Evolutionary conservation across 1,140 invertebrate species (phyloP).

Genomic region (Frieseomelitta varia): DNA sequence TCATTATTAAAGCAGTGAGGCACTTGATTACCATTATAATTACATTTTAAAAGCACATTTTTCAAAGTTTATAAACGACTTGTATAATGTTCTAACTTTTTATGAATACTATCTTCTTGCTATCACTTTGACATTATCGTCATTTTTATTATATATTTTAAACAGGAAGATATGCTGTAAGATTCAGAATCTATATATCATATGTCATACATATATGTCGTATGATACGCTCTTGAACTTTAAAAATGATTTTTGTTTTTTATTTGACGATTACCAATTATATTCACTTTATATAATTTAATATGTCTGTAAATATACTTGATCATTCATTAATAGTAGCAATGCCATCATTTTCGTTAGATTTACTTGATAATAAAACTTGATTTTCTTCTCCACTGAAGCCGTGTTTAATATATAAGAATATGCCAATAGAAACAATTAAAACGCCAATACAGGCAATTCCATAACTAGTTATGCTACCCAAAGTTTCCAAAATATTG

Average conservation of each 20-base stretch:
- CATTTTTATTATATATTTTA: neutral
- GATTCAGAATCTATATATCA: neutral
- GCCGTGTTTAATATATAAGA: conserved; percentile 68
- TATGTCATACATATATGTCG: neutral
- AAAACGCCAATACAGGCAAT: conserved; percentile 82
- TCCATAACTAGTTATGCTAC: conserved; percentile 81
- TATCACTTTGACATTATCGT: neutral
- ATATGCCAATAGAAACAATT: conserved; percentile 78
- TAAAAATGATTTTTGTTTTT: neutral
- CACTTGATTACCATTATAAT: conserved; percentile 45
- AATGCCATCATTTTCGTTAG: conserved; percentile 38
- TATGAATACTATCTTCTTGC: neutral
- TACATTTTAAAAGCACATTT: conserved; percentile 1
- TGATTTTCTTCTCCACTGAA: conserved; percentile 66
- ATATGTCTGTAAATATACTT: neutral
- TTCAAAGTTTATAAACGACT: conserved; percentile 16
- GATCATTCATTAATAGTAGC: neutral
- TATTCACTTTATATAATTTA: neutral
- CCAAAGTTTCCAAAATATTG: conserved; percentile 80
- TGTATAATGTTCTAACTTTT: neutral
- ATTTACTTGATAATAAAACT: conserved; percentile 63
- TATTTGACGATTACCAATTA: neutral
- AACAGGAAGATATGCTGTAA: neutral
- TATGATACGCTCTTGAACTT: neutral
- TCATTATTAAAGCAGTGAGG: conserved; percentile 15